Base-by-base conservation (phyloP, 2,888 invertebrate genomes). In the Trissolcus japonicus region DNA sequence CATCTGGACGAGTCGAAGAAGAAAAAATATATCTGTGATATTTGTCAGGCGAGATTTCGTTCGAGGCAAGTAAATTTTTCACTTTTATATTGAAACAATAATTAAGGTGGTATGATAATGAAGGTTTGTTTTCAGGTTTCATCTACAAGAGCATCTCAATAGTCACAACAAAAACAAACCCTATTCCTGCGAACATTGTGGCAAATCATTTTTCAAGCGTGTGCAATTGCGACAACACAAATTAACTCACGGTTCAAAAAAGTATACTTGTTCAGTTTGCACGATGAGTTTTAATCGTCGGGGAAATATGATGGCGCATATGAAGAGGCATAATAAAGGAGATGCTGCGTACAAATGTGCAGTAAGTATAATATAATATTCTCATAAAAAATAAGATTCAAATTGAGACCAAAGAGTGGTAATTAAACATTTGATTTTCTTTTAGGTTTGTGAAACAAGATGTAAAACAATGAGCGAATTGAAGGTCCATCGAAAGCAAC, bases 101-200 rank as follows among this genome's bases (percentile, higher is more conserved):
- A 25, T 53, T n/a, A 11, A 53, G 13, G 25, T 53, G n/a, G 53
- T 46, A 50, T 43, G 16, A 68, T 29, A 29, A 29, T 4, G 1
- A 46, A 14, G 7, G 1, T 7, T 46, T 46, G 1, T 61, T 61
- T 86, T 86, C 57, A 86, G 90, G 73, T 90, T 89, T 81, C 90
- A 90, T 79, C 85, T 91, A 21, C 88, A 89, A 46, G 90, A 90
- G 57, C 91, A 91, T 79, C 86, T 89, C 86, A 89, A 90, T 66
- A 86, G 88, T 9, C 91, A 91, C 78, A 87, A 86, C 53, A 87
- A 82, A 3, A 82, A 83, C 43, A 84, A 81, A 54, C 88, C 89
- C 0, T 89, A 88, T 71, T 74, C 83, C 1, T 91, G 91, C 69
- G 86, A 89, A 4, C 83, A 87, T 43, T 91, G 91, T 79, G 86